phyloP scores from a whole-genome alignment of 2,113 vertebrate genomes.

The Helogale parvula region DNA sequence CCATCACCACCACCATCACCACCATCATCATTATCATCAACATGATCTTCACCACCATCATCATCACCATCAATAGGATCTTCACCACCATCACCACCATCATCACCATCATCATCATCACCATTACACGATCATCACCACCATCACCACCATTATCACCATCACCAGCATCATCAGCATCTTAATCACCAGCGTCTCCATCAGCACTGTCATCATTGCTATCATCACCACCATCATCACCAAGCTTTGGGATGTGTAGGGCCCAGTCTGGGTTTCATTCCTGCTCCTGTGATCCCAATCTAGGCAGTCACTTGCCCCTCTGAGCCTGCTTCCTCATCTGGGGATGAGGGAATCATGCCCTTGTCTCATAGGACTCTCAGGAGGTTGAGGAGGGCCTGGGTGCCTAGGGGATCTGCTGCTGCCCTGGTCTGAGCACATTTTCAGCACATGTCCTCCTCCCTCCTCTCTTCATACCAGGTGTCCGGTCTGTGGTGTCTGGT shows the following conservation, averaged over 20 bases:
- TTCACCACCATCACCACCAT: fast-evolving
- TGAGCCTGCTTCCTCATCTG: neutral
- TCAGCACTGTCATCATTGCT: neutral
- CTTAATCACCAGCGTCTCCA: neutral
- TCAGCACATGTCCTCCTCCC: too few species aligned
- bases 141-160: fast-evolving
- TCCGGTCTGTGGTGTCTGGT: neutral
- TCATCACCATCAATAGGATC: fast-evolving
- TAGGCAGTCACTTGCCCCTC: neutral
- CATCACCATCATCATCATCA: fast-evolving
- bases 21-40: neutral
- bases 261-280: neutral
- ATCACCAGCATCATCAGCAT: neutral
- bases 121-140: neutral
- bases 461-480: neutral
- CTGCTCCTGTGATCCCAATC: neutral
- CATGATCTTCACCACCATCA: fast-evolving
- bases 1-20: neutral
- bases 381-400: neutral
- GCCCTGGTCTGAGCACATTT: neutral
- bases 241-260: neutral
- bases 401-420: too few species aligned
- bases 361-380: neutral
- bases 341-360: neutral
- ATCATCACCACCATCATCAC: neutral